These are phyloP conservation scores for Enteromius afrohamiltoni DNA, from an alignment of 2,797 vertebrate genomes.

Conservation along the genomic window DNA sequence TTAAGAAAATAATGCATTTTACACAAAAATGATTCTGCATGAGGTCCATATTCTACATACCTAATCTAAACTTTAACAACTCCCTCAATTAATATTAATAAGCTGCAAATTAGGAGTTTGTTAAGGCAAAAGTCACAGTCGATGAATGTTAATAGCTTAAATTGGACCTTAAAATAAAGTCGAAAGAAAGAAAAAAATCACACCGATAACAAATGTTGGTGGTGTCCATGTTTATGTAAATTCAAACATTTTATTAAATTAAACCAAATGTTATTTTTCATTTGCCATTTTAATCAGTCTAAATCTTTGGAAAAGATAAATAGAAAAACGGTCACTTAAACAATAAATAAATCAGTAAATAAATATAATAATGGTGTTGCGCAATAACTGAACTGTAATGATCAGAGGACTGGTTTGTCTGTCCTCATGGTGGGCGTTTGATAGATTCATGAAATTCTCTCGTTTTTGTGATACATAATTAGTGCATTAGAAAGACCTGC, in stretches of 20 bases:
- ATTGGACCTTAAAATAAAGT: not conserved
- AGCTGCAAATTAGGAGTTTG: too few species aligned
- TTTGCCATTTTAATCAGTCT: not conserved
- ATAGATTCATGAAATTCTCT: constrained; percentile 34
- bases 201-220: not conserved
- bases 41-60: not conserved
- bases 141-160: not conserved
- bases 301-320: not conserved
- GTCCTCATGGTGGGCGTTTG: constrained; percentile 18
- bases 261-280: not conserved
- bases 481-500: constrained; percentile 15
- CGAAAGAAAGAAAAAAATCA: not conserved
- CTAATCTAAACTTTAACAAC: not conserved
- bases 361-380: not conserved
- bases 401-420: constrained; percentile 4
- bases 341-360: not conserved
- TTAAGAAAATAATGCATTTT: not conserved
- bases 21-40: not conserved
- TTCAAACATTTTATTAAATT: not conserved
- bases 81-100: too few species aligned
- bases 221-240: not conserved
- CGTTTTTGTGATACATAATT: constrained; percentile 33
- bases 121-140: not conserved
- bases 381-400: not conserved
- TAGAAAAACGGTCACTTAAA: not conserved